Percentiles rank a stretch among this genome's conserved stretches.
These are phyloP conservation scores for Pharmacophagus antenor DNA, from an alignment of 2,888 invertebrate species.

Conservation along the genomic window DNA sequence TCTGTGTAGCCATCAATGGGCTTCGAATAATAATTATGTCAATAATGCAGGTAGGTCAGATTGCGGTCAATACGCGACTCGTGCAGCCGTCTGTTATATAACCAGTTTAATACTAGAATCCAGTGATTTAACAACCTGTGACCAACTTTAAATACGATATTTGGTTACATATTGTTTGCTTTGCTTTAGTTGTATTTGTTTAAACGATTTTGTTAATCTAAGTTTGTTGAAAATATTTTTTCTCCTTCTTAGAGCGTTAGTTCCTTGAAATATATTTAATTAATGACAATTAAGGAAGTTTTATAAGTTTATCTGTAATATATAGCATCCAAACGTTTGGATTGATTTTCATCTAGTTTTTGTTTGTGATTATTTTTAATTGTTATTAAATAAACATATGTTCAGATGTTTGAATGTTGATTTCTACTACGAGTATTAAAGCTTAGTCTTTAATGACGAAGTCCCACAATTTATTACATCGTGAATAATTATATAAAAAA, in stretches of 20 bases:
- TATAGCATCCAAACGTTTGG: too few relatives aligned
- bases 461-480: too few relatives aligned
- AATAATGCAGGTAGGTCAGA: conserved; percentile 41
- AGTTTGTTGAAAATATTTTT: not conserved
- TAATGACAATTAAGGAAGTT: too few relatives aligned
- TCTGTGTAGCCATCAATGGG: conserved; percentile 39
- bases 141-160: not conserved
- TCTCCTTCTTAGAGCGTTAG: too few relatives aligned
- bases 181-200: not conserved
- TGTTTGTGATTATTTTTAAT: too few relatives aligned
- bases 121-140: not conserved
- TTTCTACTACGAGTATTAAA: too few relatives aligned
- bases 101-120: conserved; percentile 26
- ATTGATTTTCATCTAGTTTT: too few relatives aligned
- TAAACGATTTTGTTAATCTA: not conserved
- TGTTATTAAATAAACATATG: too few relatives aligned
- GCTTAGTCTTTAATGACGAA: too few relatives aligned
- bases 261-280: not conserved
- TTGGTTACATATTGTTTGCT: not conserved
- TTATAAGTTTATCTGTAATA: too few relatives aligned
- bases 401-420: too few relatives aligned
- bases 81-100: conserved; percentile 42
- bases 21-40: conserved; percentile 41
- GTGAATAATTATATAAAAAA: too few relatives aligned
- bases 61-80: conserved; percentile 36